Base-by-base conservation (phyloP, 2,888 invertebrate species). In the Synanthedon formicaeformis region DNA sequence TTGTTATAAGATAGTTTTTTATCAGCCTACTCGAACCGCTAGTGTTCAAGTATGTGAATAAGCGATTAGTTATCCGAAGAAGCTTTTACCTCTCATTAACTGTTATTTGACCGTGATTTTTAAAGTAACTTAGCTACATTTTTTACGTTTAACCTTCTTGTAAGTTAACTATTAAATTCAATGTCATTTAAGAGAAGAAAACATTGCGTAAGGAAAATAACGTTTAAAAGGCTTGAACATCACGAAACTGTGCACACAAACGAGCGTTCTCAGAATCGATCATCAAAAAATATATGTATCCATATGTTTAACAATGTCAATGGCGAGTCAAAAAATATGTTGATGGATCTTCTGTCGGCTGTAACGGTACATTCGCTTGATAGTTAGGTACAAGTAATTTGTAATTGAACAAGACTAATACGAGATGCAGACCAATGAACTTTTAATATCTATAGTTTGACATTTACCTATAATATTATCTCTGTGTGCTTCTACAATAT, bases 61-160 rank as follows among this genome's bases (percentile, higher is more conserved):
- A 41, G 60, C 67, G 66, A 69, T 69, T 66, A 67, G 69, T 69
- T 74, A 78, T 77, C 73, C 66, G 59, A 71, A 77, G 71, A 71
- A 78, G 79, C 76, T 81, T 82, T 83, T 80, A 78, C 78, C 72
- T 69, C 69, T 77, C 77, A 80, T 81, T 81, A 78, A 83, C 83
- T 73, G 84, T 83, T 79, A 78, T 58, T 60, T 69, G 79, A 67
- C 81, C 82, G 74, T 72, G 73, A 34, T 34, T 34, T 34, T 72
- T 81, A 60, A 68, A 68, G 67, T 67, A 64, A 65, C 69, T 75
- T 73, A 23, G 23, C 73, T 74, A 75, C 74, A 73, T 60, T 66
- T 61, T 62, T 70, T 64, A 69, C 61, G 65, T 65, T 60, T 61
- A 63, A 34, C 34, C 34, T 34, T 10, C 34, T 34, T 10, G 34